phyloP scores from a whole-genome alignment of 2,113 vertebrate genomes.

The Cololabis saira region DNA sequence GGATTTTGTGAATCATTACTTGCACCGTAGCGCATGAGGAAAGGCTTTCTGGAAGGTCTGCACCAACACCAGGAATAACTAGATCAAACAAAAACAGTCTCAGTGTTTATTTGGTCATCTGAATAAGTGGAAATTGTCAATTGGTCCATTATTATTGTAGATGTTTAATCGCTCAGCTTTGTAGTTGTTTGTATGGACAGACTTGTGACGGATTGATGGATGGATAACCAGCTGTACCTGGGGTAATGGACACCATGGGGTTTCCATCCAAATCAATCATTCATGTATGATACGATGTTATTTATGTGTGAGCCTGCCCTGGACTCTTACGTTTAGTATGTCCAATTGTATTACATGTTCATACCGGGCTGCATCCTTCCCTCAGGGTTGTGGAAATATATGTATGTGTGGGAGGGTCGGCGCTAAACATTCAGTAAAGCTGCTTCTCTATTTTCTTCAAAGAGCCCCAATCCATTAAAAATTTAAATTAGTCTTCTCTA shows the following conservation, averaged over 20 bases:
- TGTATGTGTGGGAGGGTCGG: slow-evolving; percentile 19
- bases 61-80: not conserved
- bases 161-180: not conserved
- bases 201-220: too few species aligned
- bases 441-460: slow-evolving; percentile 55
- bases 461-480: slow-evolving; percentile 64
- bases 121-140: not conserved
- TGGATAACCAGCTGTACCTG: not conserved
- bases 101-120: not conserved
- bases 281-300: slow-evolving; percentile 33
- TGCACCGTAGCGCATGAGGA: not conserved
- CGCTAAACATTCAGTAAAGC: slow-evolving; percentile 42
- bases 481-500: slow-evolving; percentile 69
- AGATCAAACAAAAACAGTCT: not conserved
- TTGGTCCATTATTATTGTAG: not conserved
- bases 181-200: not conserved
- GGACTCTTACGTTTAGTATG: slow-evolving; percentile 56
- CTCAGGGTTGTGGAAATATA: slow-evolving; percentile 36
- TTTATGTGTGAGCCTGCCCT: slow-evolving; percentile 48
- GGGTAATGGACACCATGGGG: slow-evolving; percentile 4
- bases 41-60: not conserved
- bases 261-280: slow-evolving; percentile 36
- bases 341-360: slow-evolving; percentile 67
- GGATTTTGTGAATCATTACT: slow-evolving; percentile 9
- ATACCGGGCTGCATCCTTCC: slow-evolving; percentile 30